Evolutionary conservation across 2,888 invertebrate genomes (phyloP).

Genomic region (Eurytoma californica): DNA sequence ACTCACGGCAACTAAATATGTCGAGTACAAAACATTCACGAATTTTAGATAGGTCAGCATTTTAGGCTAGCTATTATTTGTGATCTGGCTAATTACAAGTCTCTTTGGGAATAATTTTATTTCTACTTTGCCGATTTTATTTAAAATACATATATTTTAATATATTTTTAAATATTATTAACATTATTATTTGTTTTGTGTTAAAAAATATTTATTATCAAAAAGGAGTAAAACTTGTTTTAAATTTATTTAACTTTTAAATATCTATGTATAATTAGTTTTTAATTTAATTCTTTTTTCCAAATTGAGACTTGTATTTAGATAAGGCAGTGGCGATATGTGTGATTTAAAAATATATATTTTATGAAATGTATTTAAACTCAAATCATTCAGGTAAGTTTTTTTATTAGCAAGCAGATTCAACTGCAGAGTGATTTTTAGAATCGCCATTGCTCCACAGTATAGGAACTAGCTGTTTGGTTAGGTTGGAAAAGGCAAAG

Average conservation of each 20-base stretch:
- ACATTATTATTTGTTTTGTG: not conserved
- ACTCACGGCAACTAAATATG: constrained; percentile 67
- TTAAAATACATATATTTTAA: constrained; percentile 1
- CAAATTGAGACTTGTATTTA: constrained; percentile 67
- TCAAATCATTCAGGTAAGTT: constrained; percentile 57
- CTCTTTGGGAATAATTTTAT: constrained; percentile 55
- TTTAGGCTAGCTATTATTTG: constrained; percentile 70
- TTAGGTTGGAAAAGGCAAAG: constrained; percentile 73
- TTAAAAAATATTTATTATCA: not conserved
- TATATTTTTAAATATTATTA: not conserved
- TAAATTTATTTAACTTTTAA: constrained; percentile 14
- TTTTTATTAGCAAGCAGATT: constrained; percentile 19
- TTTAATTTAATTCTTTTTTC: constrained; percentile 19
- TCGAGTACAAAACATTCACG: constrained; percentile 69
- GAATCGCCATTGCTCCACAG: constrained; percentile 68
- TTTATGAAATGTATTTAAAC: constrained; percentile 2
- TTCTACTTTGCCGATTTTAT: constrained; percentile 7
- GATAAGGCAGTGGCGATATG: constrained; percentile 69
- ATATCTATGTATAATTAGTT: not conserved
- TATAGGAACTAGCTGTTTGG: constrained; percentile 66
- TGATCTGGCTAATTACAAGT: constrained; percentile 67
- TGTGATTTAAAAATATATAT: constrained; percentile 15
- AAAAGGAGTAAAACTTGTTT: not conserved
- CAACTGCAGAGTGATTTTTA: constrained; percentile 19
- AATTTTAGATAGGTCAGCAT: constrained; percentile 74